Evolutionary conservation across 30 jellyfish, hydroid and myxozoan genomes (phyloP).

Genomic region (Aurelia sp.): DNA sequence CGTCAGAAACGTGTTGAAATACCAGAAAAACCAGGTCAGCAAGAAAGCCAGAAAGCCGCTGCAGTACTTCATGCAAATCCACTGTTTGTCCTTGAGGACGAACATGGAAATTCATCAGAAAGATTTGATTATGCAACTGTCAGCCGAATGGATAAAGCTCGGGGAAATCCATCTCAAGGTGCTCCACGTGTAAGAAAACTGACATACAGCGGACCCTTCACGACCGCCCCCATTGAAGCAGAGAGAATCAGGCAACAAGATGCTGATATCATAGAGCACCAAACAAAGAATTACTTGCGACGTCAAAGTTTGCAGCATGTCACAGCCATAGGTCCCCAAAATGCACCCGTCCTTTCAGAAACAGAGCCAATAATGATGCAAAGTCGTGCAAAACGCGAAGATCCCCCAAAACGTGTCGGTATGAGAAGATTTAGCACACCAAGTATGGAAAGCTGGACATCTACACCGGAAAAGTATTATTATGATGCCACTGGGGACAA

Average conservation of each 20-base stretch:
- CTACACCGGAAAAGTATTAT: slow-evolving; percentile 73
- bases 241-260: slow-evolving; percentile 52
- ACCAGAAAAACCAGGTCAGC: slow-evolving; percentile 33
- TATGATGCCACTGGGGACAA: slow-evolving; percentile 75
- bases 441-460: slow-evolving; percentile 79
- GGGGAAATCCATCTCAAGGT: slow-evolving; percentile 4
- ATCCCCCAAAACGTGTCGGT: slow-evolving; percentile 43
- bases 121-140: slow-evolving; percentile 30
- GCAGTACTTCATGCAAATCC: slow-evolving; percentile 52
- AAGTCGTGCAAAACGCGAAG: slow-evolving; percentile 38
- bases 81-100: slow-evolving; percentile 44
- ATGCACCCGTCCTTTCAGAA: neutral
- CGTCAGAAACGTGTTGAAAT: slow-evolving; percentile 65
- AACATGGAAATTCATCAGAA: slow-evolving; percentile 31
- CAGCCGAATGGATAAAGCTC: slow-evolving; percentile 19
- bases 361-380: slow-evolving; percentile 35
- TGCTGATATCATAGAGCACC: slow-evolving; percentile 58
- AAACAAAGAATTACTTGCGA: slow-evolving; percentile 41
- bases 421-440: slow-evolving; percentile 73
- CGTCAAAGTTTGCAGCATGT: slow-evolving; percentile 53
- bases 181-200: slow-evolving; percentile 23
- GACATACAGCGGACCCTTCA: slow-evolving; percentile 55
- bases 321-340: slow-evolving; percentile 2
- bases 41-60: neutral
- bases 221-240: slow-evolving; percentile 38